A percentile compares a stretch with the other conserved stretches of the same genome.
phyloP scores from a whole-genome alignment of 2,113 vertebrate genomes.

The Amazona guildingii region DNA sequence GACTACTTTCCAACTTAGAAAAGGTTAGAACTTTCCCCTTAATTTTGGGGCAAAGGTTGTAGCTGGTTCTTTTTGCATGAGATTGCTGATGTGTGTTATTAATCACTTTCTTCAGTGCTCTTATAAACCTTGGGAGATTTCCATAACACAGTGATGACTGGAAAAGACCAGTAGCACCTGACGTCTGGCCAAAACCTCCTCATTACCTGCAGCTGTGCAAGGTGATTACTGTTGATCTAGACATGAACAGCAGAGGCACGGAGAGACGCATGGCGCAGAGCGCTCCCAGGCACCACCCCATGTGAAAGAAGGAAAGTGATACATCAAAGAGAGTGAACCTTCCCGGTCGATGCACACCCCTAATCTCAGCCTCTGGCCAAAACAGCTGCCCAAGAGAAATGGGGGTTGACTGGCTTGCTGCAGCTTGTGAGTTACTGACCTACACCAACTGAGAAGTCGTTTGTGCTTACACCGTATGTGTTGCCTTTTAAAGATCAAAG shows the following conservation, averaged over 20 bases:
- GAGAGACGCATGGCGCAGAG: not conserved
- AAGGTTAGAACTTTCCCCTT: not conserved
- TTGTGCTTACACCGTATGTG: not conserved
- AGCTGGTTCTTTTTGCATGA: not conserved
- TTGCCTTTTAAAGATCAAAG: slow-evolving; percentile 30
- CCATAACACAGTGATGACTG: not conserved
- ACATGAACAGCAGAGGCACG: not conserved
- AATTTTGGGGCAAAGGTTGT: not conserved
- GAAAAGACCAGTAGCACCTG: not conserved
- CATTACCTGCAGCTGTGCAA: not conserved
- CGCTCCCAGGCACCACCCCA: not conserved
- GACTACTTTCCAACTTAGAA: not conserved
- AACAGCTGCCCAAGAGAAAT: not conserved
- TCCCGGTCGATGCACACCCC: not conserved
- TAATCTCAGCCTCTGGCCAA: not conserved
- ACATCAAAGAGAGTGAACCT: not conserved
- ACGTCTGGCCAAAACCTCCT: not conserved
- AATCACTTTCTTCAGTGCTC: not conserved
- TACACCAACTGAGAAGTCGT: not conserved
- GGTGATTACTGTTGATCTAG: not conserved
- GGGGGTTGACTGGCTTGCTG: not conserved
- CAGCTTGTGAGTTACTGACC: not conserved
- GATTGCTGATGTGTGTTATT: not conserved
- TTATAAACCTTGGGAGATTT: not conserved
- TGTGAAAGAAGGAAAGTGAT: not conserved